phyloP scores from a whole-genome alignment of 2,888 invertebrate genomes.

The Periphyllus acericola region DNA sequence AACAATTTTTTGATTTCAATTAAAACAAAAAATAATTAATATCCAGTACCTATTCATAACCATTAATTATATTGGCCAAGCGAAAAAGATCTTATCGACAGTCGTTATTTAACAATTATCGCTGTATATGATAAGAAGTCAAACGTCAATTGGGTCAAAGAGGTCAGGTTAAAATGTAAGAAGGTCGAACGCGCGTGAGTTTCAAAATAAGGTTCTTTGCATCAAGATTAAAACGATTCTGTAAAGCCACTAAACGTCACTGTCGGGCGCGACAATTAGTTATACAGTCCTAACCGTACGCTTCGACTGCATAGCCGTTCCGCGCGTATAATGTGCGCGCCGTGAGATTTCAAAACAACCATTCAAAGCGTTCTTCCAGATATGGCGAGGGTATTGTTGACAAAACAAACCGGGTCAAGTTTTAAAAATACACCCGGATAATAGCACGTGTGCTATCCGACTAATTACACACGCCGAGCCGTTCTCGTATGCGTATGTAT shows the following conservation, averaged over 20 bases:
- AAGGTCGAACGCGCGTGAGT: not conserved
- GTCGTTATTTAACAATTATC: constrained; percentile 2
- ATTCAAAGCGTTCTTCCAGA: constrained; percentile 18
- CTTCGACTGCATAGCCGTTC: not conserved
- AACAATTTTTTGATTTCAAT: not conserved
- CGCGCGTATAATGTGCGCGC: not conserved
- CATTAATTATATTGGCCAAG: not conserved
- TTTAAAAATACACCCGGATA: not conserved
- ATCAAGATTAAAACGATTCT: constrained; percentile 21
- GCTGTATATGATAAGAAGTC: not conserved
- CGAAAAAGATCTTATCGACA: not conserved
- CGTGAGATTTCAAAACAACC: constrained; percentile 21
- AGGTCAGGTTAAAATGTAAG: not conserved
- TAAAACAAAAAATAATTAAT: not conserved
- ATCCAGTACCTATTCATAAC: too few relatives aligned
- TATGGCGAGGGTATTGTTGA: constrained; percentile 39
- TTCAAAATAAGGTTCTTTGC: constrained; percentile 3
- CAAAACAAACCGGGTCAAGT: constrained; percentile 42
- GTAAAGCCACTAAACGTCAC: constrained; percentile 31
- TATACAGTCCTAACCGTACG: not conserved
- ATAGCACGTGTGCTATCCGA: not conserved
- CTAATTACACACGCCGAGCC: not conserved
- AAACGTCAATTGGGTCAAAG: constrained; percentile 6
- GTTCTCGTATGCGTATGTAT: not conserved
- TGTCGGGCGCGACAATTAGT: constrained; percentile 23